Evolutionary conservation across 2,888 invertebrate genomes (phyloP).

Genomic region (Sceliomorpha sp.): DNA sequence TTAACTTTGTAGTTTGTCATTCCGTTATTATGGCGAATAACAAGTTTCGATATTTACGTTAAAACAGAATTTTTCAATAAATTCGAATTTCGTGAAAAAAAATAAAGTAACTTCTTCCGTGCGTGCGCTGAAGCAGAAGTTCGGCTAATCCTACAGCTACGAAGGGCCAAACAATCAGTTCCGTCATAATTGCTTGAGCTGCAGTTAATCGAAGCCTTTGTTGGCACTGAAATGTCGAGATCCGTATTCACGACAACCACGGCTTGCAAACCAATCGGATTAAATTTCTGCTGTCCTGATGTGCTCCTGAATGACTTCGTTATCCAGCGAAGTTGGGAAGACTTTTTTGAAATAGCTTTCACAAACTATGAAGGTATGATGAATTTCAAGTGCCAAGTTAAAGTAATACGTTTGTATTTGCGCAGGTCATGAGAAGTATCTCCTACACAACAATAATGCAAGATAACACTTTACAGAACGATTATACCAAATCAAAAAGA

Average conservation of each 20-base stretch:
- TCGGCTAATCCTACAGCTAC: conserved; percentile 30
- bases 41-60: too few species aligned
- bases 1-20: too few species aligned
- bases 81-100: too few species aligned
- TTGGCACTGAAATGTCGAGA: conserved; percentile 51
- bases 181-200: conserved; percentile 35
- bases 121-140: conserved; percentile 20
- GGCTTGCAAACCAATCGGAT: conserved; percentile 50
- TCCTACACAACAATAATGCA: too few species aligned
- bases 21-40: too few species aligned
- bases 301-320: conserved; percentile 42
- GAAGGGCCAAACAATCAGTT: conserved; percentile 40
- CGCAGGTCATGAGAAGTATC: too few species aligned
- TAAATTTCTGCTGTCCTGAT: conserved; percentile 51
- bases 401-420: too few species aligned
- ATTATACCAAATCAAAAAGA: too few species aligned
- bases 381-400: conserved; percentile 31
- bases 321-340: conserved; percentile 38
- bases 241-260: conserved; percentile 50
- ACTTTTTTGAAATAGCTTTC: conserved; percentile 47
- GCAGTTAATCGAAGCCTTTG: conserved; percentile 49
- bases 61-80: too few species aligned
- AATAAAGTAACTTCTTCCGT: too few species aligned
- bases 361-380: conserved; percentile 34
- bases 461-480: too few species aligned